These are phyloP conservation scores for Macrotrachela quadricornifera DNA, from an alignment of 1,140 invertebrate genomes.

Conservation along the genomic window DNA sequence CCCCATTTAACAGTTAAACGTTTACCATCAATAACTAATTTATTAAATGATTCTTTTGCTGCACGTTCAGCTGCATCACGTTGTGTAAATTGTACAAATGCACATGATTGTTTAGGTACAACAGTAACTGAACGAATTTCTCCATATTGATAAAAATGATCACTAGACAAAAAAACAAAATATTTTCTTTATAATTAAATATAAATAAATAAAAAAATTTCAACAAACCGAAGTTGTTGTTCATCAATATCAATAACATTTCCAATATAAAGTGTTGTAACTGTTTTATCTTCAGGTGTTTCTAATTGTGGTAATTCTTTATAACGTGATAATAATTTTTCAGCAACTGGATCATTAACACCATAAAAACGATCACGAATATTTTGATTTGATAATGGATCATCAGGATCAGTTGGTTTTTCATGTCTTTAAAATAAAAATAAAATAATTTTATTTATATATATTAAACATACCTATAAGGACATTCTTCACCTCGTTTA, in stretches of 20 bases:
- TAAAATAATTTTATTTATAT: slow-evolving; percentile 1
- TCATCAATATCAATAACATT: slow-evolving; percentile 32
- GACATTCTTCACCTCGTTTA: slow-evolving; percentile 93
- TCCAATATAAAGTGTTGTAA: slow-evolving; percentile 83
- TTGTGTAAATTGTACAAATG: slow-evolving; percentile 85
- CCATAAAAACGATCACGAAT: slow-evolving; percentile 97
- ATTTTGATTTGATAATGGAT: slow-evolving; percentile 94
- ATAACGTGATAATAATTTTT: slow-evolving; percentile 77
- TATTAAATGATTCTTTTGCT: slow-evolving; percentile 86
- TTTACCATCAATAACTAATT: slow-evolving; percentile 41
- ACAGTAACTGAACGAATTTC: slow-evolving; percentile 81
- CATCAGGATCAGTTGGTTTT: slow-evolving; percentile 95
- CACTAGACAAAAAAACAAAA: slow-evolving; percentile 33
- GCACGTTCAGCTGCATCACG: slow-evolving; percentile 68
- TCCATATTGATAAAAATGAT: slow-evolving; percentile 96
- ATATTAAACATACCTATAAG: slow-evolving; percentile 39
- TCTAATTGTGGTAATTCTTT: slow-evolving; percentile 75
- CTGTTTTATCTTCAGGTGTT: slow-evolving; percentile 77
- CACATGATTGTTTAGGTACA: slow-evolving; percentile 77
- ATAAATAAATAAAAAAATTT: not conserved
- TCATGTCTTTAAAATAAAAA: slow-evolving; percentile 49
- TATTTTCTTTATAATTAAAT: not conserved
- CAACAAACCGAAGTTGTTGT: not conserved
- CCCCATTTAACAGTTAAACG: slow-evolving; percentile 91
- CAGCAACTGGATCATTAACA: slow-evolving; percentile 91